Conservation (phyloP, 2,113 vertebrate species). For the Arenaria interpres region DNA sequence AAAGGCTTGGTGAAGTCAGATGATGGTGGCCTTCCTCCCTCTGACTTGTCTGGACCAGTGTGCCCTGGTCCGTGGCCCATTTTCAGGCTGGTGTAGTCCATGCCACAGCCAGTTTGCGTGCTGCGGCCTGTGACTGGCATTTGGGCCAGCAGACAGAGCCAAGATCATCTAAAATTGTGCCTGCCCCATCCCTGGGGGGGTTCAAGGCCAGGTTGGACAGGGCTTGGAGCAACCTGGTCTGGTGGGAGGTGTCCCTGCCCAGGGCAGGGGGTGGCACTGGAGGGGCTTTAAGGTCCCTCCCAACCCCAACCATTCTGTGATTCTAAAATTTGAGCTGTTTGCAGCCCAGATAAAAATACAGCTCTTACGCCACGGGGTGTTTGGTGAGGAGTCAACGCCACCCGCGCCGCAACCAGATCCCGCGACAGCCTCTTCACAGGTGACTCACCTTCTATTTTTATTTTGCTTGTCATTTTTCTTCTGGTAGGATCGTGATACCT, state of each 20-base stretch:
- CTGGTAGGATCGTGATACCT: neutral
- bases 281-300: neutral
- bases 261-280: neutral
- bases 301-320: neutral
- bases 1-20: neutral
- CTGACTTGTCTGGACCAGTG: neutral
- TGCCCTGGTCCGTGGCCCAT: rapidly evolving
- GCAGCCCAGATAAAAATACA: neutral
- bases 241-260: neutral
- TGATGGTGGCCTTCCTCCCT: neutral
- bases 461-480: neutral
- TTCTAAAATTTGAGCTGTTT: neutral
- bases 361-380: neutral
- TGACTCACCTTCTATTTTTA: neutral
- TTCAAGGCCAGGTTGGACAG: neutral
- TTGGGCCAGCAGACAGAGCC: neutral
- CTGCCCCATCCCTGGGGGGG: neutral
- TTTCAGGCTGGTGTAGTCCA: neutral
- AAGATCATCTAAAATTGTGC: neutral
- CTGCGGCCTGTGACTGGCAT: neutral
- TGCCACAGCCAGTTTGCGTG: rapidly evolving
- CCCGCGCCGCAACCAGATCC: neutral
- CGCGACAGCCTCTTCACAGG: neutral
- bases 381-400: neutral
- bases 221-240: neutral